Evolutionary conservation across 1,140 invertebrate genomes (phyloP), one percentile per base, ranked within the genome.

Genomic region (Ceratosolen fusciceps): DNA sequence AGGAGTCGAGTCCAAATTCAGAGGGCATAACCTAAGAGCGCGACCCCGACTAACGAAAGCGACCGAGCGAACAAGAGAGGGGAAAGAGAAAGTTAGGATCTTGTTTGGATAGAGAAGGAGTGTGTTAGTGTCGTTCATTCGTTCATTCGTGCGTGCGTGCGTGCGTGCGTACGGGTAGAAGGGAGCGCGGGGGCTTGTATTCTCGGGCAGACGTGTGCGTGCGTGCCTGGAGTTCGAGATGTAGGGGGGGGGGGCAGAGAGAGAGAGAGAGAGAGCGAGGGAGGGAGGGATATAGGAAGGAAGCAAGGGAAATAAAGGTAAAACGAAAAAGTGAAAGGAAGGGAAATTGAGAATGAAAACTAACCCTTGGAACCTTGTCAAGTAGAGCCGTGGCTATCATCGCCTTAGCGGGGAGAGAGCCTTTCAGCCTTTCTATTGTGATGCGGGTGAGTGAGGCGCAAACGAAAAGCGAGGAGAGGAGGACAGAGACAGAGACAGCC

Each of bases 11-110:
- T 29, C 68, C 47, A 68, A 68, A 68, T 68, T 71, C 26, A 31
- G 47, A 56, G 34, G 43, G 49, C 52, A 73, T 73, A 73, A 71
- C 74, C 62, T 52, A 58, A 62, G 67, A 56, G 65, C 62, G 62
- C 62, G 71, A 68, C 67, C 49, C 65, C 39, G 29, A 74, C 34
- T 58, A 7, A n/a, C n/a, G 54, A 39, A 52, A 39, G 49, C 73
- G 74, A 75, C 26, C 65, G 31, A 67, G 47, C 26, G 47, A 37
- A 31, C n/a, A 31, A 31, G 58, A 70, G 75, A 56, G 65, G 65
- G 65, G 43, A 77, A 77, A 77, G 75, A 77, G 75, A 77, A 77
- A 77, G 75, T 77, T 70, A 77, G 34, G 16, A 76, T 67, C 26
- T 68, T 67, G 74, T 49, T 76, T 52, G 47, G 9, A 67, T 39